Conservation (phyloP, 2,113 vertebrate species). For the Notechis scutatus region DNA sequence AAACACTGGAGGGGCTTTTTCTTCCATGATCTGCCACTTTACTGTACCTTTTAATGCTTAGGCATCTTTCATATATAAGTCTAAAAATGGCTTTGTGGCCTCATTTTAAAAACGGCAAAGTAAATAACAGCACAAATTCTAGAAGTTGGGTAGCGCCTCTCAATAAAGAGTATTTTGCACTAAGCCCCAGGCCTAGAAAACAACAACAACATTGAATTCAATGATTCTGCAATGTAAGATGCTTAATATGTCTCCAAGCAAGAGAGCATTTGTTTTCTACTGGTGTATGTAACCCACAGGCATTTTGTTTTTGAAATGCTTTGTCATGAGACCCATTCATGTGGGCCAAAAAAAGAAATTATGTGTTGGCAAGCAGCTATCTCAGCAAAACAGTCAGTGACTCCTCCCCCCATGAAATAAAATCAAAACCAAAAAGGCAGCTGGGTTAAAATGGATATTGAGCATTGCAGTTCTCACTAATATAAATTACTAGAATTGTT, state of each 20-base stretch:
- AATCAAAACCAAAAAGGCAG: background rate
- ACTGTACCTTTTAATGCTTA: background rate
- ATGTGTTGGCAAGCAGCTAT: background rate
- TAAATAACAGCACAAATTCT: background rate
- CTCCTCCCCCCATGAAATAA: background rate
- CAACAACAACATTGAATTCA: background rate
- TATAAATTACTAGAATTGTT: constrained; percentile 20
- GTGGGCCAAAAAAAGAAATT: background rate
- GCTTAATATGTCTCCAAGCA: background rate
- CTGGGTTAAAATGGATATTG: constrained; percentile 12
- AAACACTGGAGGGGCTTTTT: background rate
- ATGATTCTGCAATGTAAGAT: background rate
- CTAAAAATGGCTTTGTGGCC: background rate
- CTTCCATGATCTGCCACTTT: background rate
- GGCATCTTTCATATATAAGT: background rate
- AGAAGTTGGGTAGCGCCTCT: no score
- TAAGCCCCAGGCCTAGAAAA: background rate
- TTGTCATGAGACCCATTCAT: background rate
- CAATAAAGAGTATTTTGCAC: background rate
- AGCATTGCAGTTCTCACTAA: constrained; percentile 24
- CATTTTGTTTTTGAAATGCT: background rate
- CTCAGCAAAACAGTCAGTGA: background rate
- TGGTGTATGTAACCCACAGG: background rate
- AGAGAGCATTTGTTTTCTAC: background rate
- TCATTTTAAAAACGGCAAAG: background rate